A percentile compares a stretch with the other conserved stretches of the same genome.
phyloP scores from a whole-genome alignment of 2,888 invertebrate species.

The Tachina lurida region DNA sequence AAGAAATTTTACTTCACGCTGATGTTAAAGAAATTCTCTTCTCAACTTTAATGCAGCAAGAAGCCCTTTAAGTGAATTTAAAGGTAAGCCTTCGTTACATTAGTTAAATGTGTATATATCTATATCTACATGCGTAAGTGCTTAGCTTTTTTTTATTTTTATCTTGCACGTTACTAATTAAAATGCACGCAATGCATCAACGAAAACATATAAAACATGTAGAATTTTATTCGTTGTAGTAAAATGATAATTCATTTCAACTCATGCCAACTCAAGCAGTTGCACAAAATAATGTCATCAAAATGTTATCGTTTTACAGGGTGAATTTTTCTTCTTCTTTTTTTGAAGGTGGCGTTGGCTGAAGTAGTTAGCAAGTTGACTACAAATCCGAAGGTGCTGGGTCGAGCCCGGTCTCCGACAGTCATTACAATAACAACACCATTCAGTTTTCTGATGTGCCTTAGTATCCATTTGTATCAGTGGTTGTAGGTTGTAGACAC shows the following conservation, averaged over 20 bases:
- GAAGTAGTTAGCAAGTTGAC: no score
- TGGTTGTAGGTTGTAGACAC: no score
- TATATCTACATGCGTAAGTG: background rate
- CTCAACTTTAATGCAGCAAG: background rate
- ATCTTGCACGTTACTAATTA: constrained; percentile 63
- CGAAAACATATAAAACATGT: constrained; percentile 59
- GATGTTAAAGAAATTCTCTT: background rate
- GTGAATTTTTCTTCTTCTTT: background rate
- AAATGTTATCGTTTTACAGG: constrained; percentile 19
- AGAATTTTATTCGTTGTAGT: constrained; percentile 22
- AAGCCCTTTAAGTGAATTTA: background rate
- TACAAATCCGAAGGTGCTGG: no score
- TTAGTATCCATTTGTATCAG: no score
- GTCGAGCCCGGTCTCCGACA: no score
- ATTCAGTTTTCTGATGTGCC: no score
- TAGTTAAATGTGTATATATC: constrained; percentile 13
- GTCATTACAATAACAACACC: no score
- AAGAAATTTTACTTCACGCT: constrained; percentile 7
- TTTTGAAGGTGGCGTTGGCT: background rate
- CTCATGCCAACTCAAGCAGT: constrained; percentile 2
- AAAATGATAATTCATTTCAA: constrained; percentile 12
- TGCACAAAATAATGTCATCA: constrained; percentile 37
- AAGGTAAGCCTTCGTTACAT: background rate
- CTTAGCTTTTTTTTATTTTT: constrained; percentile 15
- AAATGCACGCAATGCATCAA: constrained; percentile 67